These are phyloP conservation scores for Coilia nasus DNA, from an alignment of 2,797 vertebrate species.

Conservation along the genomic window DNA sequence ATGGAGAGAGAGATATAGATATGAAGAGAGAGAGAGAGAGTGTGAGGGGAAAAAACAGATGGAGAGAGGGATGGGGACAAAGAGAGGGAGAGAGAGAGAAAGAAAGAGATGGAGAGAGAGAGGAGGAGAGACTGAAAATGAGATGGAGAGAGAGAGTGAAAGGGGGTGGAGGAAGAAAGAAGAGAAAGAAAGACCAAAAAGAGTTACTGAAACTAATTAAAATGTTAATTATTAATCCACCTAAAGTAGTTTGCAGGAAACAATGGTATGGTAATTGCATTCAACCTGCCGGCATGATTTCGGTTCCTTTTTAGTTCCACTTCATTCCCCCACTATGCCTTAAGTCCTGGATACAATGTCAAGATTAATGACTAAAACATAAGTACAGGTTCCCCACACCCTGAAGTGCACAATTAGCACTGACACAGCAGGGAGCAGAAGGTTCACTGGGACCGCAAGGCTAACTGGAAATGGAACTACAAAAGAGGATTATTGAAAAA, in stretches of 20 bases:
- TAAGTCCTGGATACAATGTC: conserved; percentile 12
- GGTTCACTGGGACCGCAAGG: not conserved
- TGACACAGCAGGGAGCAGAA: not conserved
- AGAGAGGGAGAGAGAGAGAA: not conserved
- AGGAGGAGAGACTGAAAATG: conserved; percentile 30
- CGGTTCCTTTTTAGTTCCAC: conserved; percentile 5
- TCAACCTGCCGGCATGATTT: conserved; percentile 18
- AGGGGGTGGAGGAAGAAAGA: conserved; percentile 25
- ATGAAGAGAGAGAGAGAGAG: no score
- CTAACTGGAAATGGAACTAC: not conserved
- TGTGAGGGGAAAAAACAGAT: not conserved
- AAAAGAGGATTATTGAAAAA: not conserved
- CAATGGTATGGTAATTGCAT: conserved; percentile 21
- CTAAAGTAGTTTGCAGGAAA: not conserved
- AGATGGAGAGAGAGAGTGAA: conserved; percentile 31
- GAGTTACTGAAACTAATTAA: conserved; percentile 26
- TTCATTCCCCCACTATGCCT: not conserved
- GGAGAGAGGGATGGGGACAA: conserved; percentile 31
- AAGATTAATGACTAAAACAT: conserved; percentile 22
- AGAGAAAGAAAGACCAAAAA: conserved; percentile 33
- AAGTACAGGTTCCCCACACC: conserved; percentile 17
- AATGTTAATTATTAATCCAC: conserved; percentile 26
- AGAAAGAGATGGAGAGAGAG: not conserved
- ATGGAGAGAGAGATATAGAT: no score
- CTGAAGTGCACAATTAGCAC: not conserved